Evolutionary conservation across 2,113 vertebrate genomes (phyloP).

Genomic region (Mirza zaza): DNA sequence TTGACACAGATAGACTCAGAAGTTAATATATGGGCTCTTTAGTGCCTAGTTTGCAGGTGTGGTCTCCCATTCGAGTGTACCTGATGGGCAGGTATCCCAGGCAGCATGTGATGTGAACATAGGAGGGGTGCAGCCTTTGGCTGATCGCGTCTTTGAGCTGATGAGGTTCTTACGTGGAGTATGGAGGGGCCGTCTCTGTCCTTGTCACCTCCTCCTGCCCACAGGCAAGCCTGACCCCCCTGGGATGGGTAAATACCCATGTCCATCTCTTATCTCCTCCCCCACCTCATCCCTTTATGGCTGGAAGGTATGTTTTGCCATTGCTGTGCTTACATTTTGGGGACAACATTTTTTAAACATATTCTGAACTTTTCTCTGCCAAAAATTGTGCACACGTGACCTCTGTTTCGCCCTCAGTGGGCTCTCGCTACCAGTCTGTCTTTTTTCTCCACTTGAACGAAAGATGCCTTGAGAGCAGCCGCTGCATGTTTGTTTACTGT

Average conservation of each 20-base stretch:
- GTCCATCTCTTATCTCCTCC: neutral
- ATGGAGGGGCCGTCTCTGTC: neutral
- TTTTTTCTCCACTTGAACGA: neutral
- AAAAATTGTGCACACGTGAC: neutral
- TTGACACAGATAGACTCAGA: neutral
- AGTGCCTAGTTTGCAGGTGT: neutral
- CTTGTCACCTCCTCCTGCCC: neutral
- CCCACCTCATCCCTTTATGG: neutral
- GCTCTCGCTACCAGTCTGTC: neutral
- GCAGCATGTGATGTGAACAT: fast-evolving
- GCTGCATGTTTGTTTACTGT: fast-evolving
- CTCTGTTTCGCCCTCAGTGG: neutral
- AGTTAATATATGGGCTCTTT: neutral
- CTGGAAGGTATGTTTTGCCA: neutral
- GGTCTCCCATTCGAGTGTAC: fast-evolving
- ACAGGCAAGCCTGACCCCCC: neutral
- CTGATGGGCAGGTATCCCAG: too few relatives aligned
- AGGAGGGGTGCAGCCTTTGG: fast-evolving
- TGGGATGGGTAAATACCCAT: neutral
- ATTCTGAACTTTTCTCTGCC: neutral
- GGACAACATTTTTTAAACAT: too few relatives aligned
- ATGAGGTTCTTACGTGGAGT: fast-evolving
- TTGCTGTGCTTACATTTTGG: neutral
- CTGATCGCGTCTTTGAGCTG: fast-evolving
- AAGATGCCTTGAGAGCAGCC: neutral